Evolutionary conservation across 2,888 invertebrate genomes (phyloP), one percentile per base, ranked within the genome.

Genomic region (Mesodorylaimus sp.): DNA sequence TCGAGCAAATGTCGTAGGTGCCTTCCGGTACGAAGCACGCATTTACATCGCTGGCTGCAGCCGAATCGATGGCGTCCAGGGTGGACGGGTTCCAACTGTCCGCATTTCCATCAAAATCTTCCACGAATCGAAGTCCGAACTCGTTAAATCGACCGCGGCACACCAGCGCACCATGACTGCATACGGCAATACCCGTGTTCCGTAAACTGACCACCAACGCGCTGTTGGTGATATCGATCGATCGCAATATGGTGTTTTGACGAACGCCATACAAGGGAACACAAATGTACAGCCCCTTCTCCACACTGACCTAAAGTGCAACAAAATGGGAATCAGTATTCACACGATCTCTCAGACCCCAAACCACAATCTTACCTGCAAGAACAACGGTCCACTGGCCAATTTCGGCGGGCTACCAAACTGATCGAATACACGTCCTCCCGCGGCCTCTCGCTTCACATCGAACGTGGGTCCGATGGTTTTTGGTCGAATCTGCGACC

Each of bases 1-100:
- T 59, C 56, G 86, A 87, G 71, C 88, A 89, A 2, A 97, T 87
- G 73, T 95, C 91, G 65, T 93, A 97, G 1, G 93, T 93, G 19
- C 97, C 97, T 69, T 91, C 89, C 10, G 91, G 93, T n/a, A 97
- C 97, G 49, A 87, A 83, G 70, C 95, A 93, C 50, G 67, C 68
- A 60, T 73, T 73, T 59, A 71, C 69, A 45, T 68, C 64, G 2
- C n/a, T n/a, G n/a, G n/a, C n/a, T n/a, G n/a, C n/a, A n/a, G n/a
- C n/a, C n/a, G n/a, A n/a, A n/a, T n/a, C n/a, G n/a, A n/a, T n/a
- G n/a, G n/a, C n/a, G n/a, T n/a, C n/a, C n/a, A n/a, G n/a, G n/a
- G n/a, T n/a, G n/a, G n/a, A n/a, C n/a, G n/a, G n/a, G n/a, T n/a
- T n/a, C 47, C 47, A 37, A 37, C 68, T 69, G 54, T 69, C 68